phyloP scores from a whole-genome alignment of 2,113 vertebrate species.

The Apaloderma vittatum region DNA sequence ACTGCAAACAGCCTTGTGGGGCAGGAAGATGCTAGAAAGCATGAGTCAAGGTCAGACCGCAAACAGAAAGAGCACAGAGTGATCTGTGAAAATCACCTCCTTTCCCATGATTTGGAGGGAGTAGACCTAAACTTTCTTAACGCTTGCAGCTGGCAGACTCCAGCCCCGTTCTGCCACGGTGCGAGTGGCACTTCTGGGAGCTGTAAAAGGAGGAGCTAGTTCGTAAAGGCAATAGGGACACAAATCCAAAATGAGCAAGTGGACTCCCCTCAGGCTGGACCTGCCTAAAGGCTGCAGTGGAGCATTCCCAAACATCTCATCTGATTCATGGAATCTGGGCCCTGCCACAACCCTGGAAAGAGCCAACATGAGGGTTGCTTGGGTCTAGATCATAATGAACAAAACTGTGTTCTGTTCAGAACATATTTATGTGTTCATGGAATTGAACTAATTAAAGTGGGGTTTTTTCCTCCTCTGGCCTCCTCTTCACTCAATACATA shows the following conservation, averaged over 20 bases:
- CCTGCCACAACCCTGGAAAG: neutral
- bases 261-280: neutral
- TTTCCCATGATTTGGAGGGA: neutral
- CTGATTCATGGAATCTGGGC: neutral
- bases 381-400: neutral
- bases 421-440: neutral
- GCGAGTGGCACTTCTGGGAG: neutral
- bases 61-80: neutral
- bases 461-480: too few species aligned
- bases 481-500: neutral
- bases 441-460: neutral
- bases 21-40: neutral
- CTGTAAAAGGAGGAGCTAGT: neutral
- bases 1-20: fast-evolving
- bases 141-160: neutral
- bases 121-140: neutral
- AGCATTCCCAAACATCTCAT: neutral
- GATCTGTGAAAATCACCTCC: neutral
- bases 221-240: neutral
- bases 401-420: neutral
- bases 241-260: neutral
- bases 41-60: neutral
- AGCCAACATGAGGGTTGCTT: neutral
- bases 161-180: neutral
- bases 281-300: neutral